phyloP scores from a whole-genome alignment of 2,797 vertebrate species.

The Coranthus polyacanthus region DNA sequence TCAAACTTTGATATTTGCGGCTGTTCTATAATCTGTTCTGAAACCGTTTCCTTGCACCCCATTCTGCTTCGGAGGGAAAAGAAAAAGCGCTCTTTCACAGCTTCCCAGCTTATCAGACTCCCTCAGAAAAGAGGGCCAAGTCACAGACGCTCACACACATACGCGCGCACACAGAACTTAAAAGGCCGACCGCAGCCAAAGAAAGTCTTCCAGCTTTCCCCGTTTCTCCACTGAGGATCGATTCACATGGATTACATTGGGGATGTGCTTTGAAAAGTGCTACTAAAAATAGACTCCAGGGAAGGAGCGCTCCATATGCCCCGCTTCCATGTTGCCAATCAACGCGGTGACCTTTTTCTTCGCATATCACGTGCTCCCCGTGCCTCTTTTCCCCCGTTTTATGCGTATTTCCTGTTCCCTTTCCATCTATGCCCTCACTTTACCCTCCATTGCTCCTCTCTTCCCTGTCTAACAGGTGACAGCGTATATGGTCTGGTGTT shows the following conservation, averaged over 20 bases:
- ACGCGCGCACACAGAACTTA: constrained; percentile 29
- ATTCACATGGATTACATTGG: constrained; percentile 59
- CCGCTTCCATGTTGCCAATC: constrained; percentile 35
- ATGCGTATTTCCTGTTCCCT: constrained; percentile 1
- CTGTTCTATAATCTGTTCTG: constrained; percentile 39
- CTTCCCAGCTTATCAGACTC: constrained; percentile 49
- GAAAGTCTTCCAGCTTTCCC: constrained; percentile 22
- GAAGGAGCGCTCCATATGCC: constrained; percentile 27
- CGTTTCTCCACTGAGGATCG: constrained; percentile 55
- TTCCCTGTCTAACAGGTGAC: constrained; percentile 30
- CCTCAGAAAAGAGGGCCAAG: constrained; percentile 4
- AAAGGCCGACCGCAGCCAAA: constrained; percentile 50
- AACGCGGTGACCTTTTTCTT: constrained; percentile 53
- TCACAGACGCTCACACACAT: constrained; percentile 8
- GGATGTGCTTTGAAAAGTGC: constrained; percentile 39
- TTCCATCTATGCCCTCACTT: constrained; percentile 29
- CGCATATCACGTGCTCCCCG: constrained; percentile 19
- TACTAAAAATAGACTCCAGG: constrained; percentile 61
- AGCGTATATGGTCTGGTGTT: constrained; percentile 21
- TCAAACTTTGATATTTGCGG: constrained; percentile 38
- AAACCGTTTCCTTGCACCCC: constrained; percentile 21
- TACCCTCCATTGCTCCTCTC: constrained; percentile 9
- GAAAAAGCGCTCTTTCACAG: constrained; percentile 33
- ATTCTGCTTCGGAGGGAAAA: constrained; percentile 2
- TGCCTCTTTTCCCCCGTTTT: constrained; percentile 15